Evolutionary conservation across 2,797 vertebrate species (phyloP), one percentile per base, ranked within the genome.

Genomic region (Margarornis squamiger): DNA sequence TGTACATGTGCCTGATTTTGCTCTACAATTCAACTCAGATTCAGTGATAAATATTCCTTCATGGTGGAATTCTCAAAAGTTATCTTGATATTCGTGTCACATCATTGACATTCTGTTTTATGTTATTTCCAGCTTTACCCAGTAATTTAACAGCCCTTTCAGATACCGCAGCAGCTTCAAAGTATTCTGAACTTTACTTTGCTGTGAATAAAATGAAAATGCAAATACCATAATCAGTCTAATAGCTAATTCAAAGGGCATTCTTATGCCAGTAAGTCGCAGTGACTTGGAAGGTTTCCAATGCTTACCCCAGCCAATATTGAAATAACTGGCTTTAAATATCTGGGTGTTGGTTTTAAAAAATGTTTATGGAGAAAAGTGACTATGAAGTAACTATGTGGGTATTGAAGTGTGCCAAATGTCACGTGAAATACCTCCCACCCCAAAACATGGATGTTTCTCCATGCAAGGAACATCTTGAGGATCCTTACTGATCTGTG

Each of bases 141-240:
- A 72, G n/a, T 65, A 90, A 89, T 52, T 91, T 63, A 87, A 70
- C 30, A 46, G 72, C 86, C 65, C 72, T 59, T 73, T 54, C 32
- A 57, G 67, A 41, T 43, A 61, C 8, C 81, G 68, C 75, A 86
- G 81, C 80, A 86, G 76, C 62, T 81, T 86, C 68, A 32, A 76
- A 85, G 78, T 75, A 38, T 70, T 46, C 61, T 66, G 55, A 90
- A 54, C 72, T 85, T 67, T 39, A 68, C 84, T 88, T 80, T 81
- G 80, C 72, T 92, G 91, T 63, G 82, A 95, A 86, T 77, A 63
- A 92, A 92, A 85, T 6, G 29, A 70, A 67, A 93, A 82, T 9
- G 15, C 90, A 91, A 93, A 92, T n/a, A 61, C 29, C 27, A 3
- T 32, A 29, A 46, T 80, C 6, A 19, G 57, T 61, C 75, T 66